Percentiles rank a stretch among this genome's conserved stretches.
Conservation (phyloP, 2,888 invertebrate genomes). For the Cremastinae sp. region DNA sequence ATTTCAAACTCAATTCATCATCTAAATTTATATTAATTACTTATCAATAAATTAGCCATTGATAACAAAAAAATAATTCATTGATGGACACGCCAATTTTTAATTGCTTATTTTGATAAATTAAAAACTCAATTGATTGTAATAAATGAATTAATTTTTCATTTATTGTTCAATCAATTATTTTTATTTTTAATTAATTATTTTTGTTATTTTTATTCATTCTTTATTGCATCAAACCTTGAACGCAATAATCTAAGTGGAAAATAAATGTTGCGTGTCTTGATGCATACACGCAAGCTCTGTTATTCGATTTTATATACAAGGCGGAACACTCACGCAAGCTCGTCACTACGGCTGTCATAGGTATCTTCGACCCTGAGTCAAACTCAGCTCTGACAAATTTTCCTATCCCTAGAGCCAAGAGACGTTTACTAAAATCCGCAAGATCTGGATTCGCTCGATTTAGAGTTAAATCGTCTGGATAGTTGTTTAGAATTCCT, state of each 20-base stretch:
- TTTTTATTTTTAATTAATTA: too few relatives aligned
- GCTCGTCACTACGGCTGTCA: conserved; percentile 35
- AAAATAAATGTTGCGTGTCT: not conserved
- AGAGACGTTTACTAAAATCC: conserved; percentile 31
- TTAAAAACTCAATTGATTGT: too few relatives aligned
- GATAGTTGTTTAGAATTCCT: conserved; percentile 54
- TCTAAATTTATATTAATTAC: too few relatives aligned
- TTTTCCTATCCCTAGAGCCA: conserved; percentile 42
- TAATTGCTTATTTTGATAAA: too few relatives aligned
- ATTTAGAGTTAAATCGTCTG: conserved; percentile 70
- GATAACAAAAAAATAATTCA: too few relatives aligned
- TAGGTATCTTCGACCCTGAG: conserved; percentile 37
- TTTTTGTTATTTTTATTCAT: too few relatives aligned
- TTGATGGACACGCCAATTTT: too few relatives aligned
- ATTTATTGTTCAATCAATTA: too few relatives aligned
- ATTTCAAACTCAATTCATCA: too few relatives aligned
- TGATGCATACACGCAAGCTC: not conserved
- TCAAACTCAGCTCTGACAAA: conserved; percentile 47
- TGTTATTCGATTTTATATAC: not conserved
- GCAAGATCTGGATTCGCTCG: conserved; percentile 53
- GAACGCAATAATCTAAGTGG: conserved; percentile 31
- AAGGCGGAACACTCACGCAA: conserved; percentile 34
- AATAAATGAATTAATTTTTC: too few relatives aligned
- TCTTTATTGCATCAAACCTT: conserved; percentile 31
- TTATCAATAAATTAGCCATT: too few relatives aligned